phyloP scores from a whole-genome alignment of 1,140 invertebrate species.

The Helicoverpa zea region DNA sequence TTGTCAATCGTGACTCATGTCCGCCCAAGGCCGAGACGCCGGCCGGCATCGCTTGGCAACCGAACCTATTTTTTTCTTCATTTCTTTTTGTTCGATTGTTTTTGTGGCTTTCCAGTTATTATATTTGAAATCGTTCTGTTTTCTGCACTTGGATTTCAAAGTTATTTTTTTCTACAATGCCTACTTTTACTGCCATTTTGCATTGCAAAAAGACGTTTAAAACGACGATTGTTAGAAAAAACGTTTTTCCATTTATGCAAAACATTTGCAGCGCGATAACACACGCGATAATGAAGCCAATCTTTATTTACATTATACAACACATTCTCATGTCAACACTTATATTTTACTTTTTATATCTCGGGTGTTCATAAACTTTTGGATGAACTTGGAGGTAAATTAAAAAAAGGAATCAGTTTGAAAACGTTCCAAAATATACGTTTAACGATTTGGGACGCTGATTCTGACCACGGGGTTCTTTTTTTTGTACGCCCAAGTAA shows the following conservation, averaged over 20 bases:
- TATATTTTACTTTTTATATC: not conserved
- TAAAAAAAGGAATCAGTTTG: conserved; percentile 25
- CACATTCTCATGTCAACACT: conserved; percentile 16
- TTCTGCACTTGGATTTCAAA: conserved; percentile 36
- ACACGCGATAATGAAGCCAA: conserved; percentile 37
- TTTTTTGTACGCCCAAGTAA: conserved; percentile 35
- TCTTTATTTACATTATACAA: conserved; percentile 41
- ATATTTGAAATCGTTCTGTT: conserved; percentile 54
- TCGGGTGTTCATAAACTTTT: not conserved
- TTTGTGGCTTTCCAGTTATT: conserved; percentile 57
- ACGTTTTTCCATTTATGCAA: conserved; percentile 32
- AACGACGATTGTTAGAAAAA: conserved; percentile 26
- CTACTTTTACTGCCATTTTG: conserved; percentile 15
- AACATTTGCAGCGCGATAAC: conserved; percentile 32
- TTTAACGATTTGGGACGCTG: conserved; percentile 29
- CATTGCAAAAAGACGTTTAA: not conserved
- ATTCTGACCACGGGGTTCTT: not conserved
- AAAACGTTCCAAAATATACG: conserved; percentile 4
- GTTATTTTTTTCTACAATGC: conserved; percentile 34
- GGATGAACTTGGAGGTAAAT: not conserved
- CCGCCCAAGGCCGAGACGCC: conserved; percentile 73
- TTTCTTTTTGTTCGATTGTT: conserved; percentile 68
- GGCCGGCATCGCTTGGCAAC: conserved; percentile 79
- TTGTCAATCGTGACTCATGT: conserved; percentile 64
- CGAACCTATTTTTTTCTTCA: conserved; percentile 63